Conservation (phyloP, 2,797 vertebrate genomes). For the Gymnothorax reevesii region DNA sequence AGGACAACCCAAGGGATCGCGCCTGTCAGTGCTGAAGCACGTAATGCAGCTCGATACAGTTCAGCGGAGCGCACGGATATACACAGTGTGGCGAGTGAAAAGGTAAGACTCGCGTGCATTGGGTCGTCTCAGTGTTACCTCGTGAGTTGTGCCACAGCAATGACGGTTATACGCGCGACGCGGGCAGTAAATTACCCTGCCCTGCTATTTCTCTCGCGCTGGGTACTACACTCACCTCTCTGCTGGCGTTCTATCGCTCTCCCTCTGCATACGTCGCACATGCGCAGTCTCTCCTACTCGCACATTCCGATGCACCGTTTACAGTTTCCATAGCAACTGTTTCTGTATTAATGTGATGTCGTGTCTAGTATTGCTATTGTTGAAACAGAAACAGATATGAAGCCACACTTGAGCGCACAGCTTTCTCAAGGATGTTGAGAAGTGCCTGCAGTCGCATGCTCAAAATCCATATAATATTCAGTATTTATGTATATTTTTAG, state of each 20-base stretch:
- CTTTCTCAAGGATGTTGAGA: not conserved
- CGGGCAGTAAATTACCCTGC: not conserved
- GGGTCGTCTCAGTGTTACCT: not conserved
- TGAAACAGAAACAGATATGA: not conserved
- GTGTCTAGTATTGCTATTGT: not conserved
- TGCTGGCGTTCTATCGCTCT: not conserved
- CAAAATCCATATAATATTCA: not conserved
- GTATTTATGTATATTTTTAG: not conserved
- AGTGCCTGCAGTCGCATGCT: not conserved
- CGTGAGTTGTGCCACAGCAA: not conserved
- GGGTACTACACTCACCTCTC: conserved; percentile 17
- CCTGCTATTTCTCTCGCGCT: not conserved
- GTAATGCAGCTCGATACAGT: not conserved
- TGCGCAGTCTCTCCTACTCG: conserved; percentile 9
- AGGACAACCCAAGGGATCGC: not conserved
- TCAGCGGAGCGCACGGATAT: not conserved
- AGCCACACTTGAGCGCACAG: not conserved
- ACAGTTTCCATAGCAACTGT: conserved; percentile 21
- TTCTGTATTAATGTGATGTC: not conserved
- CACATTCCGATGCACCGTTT: conserved; percentile 5
- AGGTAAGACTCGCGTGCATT: not conserved
- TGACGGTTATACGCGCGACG: not conserved
- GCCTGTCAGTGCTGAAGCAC: not conserved
- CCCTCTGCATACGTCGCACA: not conserved
- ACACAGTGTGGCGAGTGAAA: not conserved